phyloP scores from a whole-genome alignment of 2,113 vertebrate genomes.

The Oceanites oceanicus region DNA sequence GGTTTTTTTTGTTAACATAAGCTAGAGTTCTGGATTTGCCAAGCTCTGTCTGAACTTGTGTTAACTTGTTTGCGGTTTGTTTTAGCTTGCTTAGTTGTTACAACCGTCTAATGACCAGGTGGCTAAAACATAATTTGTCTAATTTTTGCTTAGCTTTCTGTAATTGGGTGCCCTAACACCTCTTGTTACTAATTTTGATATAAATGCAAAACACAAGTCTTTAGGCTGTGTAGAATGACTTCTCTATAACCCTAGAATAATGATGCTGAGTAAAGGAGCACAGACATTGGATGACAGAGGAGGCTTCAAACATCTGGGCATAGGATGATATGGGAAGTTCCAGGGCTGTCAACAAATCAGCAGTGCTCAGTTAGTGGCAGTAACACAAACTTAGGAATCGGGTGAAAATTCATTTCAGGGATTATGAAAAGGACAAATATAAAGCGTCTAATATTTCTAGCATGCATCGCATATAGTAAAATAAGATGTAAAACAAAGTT shows the following conservation, averaged over 20 bases:
- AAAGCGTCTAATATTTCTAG: neutral
- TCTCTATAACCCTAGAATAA: neutral
- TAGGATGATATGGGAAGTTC: neutral
- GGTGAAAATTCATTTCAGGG: neutral
- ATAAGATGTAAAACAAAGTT: neutral
- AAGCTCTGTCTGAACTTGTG: neutral
- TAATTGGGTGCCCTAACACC: neutral
- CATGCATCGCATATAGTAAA: neutral
- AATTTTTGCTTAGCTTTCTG: neutral
- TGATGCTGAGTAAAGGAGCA: neutral
- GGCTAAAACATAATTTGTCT: neutral
- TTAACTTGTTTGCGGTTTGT: neutral
- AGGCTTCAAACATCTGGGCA: accelerated
- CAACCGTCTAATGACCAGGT: neutral
- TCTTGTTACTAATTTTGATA: neutral
- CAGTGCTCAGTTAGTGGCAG: neutral
- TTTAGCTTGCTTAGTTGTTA: neutral
- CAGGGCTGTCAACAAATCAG: neutral
- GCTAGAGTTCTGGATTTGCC: neutral
- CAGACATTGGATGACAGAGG: neutral
- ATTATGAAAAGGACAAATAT: neutral
- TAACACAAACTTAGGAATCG: neutral
- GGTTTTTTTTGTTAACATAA: neutral
- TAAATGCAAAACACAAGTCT: neutral
- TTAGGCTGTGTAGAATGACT: neutral